phyloP scores from a whole-genome alignment of 35 echinoderm and acorn worm genomes.

The Stichopus chloronotus region DNA sequence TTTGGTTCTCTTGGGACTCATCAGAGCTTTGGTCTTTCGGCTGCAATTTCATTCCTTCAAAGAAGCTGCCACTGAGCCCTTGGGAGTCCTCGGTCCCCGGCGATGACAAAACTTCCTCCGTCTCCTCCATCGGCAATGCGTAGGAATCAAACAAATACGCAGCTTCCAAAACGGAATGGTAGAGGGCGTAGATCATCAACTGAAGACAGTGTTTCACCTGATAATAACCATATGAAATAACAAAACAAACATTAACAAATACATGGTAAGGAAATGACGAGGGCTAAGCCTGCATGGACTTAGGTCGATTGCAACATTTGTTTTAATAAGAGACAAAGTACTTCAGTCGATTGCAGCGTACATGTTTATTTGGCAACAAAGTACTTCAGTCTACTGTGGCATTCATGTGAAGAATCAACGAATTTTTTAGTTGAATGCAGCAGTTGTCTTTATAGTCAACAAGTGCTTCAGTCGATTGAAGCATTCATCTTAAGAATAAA shows the following conservation, averaged over 20 bases:
- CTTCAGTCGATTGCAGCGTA: no score
- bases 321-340: no score
- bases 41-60: not conserved
- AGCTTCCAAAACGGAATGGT: conserved; percentile 85
- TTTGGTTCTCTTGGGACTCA: conserved; percentile 37
- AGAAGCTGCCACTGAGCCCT: conserved; percentile 55
- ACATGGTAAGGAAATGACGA: not conserved
- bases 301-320: no score
- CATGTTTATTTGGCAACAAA: no score
- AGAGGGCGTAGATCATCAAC: conserved; percentile 77
- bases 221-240: not conserved
- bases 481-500: no score
- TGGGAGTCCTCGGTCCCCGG: conserved; percentile 19
- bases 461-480: no score
- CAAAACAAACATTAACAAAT: not conserved
- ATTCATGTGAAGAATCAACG: no score
- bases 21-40: not conserved
- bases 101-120: conserved; percentile 6
- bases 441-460: no score
- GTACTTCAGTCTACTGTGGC: no score
- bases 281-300: not conserved
- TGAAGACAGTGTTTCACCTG: conserved; percentile 93
- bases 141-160: conserved; percentile 89
- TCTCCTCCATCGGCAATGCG: conserved; percentile 40
- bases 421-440: no score